A percentile compares a stretch with the other conserved stretches of the same genome.
These are phyloP conservation scores for Cenopis cana DNA, from an alignment of 2,888 invertebrate genomes.

Conservation along the genomic window DNA sequence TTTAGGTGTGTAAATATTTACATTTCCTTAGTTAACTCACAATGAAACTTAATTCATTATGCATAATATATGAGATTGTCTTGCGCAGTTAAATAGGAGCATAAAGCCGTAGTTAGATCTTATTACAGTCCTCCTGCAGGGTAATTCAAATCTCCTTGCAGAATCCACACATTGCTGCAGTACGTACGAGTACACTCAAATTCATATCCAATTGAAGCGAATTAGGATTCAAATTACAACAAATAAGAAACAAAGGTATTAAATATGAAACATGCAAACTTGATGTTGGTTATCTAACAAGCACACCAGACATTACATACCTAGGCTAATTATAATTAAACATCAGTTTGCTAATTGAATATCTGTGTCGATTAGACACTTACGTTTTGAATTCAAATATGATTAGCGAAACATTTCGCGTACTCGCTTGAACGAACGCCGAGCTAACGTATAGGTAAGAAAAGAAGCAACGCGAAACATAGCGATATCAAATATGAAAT, in stretches of 20 bases:
- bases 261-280: constrained; percentile 45
- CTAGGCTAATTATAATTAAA: constrained; percentile 25
- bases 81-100: constrained; percentile 18
- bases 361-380: neutral
- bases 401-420: neutral
- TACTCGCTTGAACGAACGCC: neutral
- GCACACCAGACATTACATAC: constrained; percentile 37
- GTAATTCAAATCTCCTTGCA: constrained; percentile 16
- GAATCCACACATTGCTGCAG: constrained; percentile 4
- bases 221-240: constrained; percentile 17
- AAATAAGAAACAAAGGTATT: neutral
- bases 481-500: neutral
- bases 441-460: neutral
- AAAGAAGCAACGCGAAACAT: neutral
- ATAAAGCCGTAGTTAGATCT: constrained; percentile 11
- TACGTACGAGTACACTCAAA: neutral
- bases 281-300: constrained; percentile 53
- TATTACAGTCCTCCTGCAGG: constrained; percentile 20
- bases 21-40: neutral
- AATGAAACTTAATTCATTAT: constrained; percentile 11
- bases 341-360: neutral
- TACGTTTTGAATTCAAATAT: neutral
- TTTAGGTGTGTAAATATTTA: neutral
- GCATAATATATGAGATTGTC: constrained; percentile 7
- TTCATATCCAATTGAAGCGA: neutral